Evolutionary conservation across 2,113 vertebrate species (phyloP).

Genomic region (Sitta europaea): DNA sequence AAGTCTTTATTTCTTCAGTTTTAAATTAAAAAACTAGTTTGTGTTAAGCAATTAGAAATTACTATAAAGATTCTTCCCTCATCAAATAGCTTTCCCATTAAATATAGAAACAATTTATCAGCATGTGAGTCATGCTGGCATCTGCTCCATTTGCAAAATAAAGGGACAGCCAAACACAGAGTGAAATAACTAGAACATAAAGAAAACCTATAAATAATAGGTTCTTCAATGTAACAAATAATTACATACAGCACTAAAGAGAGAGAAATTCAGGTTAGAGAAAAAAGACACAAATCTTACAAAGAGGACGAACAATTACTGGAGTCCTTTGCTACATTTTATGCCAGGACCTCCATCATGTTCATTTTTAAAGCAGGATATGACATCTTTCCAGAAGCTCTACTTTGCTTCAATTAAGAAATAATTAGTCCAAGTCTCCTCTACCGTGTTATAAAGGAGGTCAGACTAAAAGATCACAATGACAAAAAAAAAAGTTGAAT

Average conservation of each 20-base stretch:
- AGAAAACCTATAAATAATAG: background rate
- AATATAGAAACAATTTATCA: slow-evolving; percentile 22
- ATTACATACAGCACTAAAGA: background rate
- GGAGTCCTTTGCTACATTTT: background rate
- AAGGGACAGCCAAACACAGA: background rate
- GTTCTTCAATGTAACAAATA: background rate
- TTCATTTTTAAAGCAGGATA: background rate
- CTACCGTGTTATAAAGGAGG: background rate
- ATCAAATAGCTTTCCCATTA: background rate
- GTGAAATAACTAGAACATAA: background rate
- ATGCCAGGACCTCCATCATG: background rate
- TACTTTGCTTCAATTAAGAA: background rate
- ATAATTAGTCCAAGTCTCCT: background rate
- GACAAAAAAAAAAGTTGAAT: background rate
- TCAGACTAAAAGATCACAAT: background rate
- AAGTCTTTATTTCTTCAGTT: background rate
- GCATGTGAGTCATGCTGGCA: background rate
- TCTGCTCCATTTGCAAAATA: background rate
- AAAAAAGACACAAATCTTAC: background rate
- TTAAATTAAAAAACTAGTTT: background rate
- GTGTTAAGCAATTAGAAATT: slow-evolving; percentile 5
- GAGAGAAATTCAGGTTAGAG: background rate
- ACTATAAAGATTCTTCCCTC: background rate
- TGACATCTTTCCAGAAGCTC: background rate
- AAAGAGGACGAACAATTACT: background rate